These are phyloP conservation scores for Trachemys scripta DNA, from an alignment of 2,113 vertebrate genomes.

Conservation along the genomic window DNA sequence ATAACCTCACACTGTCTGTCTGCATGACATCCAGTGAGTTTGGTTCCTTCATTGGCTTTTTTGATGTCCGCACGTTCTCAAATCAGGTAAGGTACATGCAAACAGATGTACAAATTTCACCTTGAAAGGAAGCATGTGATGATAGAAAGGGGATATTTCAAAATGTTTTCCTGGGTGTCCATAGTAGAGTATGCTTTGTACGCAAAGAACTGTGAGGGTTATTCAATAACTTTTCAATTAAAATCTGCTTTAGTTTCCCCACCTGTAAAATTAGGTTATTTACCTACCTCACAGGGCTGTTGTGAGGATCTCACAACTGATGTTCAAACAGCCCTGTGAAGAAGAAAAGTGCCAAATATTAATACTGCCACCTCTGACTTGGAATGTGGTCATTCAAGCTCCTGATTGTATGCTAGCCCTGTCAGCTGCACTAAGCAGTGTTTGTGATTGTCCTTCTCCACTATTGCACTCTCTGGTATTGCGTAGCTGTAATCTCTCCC, in stretches of 20 bases:
- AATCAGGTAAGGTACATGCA: conserved; percentile 84
- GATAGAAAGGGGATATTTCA: not conserved
- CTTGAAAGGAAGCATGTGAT: not conserved
- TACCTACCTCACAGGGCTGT: not conserved
- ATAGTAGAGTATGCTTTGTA: not conserved
- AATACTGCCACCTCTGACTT: not conserved
- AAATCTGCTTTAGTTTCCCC: not conserved
- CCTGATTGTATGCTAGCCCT: not conserved
- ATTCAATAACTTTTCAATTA: not conserved
- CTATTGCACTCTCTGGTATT: not conserved
- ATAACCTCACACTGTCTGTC: conserved; percentile 91
- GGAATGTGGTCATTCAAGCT: not conserved
- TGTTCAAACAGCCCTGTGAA: not conserved
- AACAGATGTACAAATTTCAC: not conserved
- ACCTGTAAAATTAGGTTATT: not conserved
- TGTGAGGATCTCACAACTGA: not conserved
- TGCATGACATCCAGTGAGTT: conserved; percentile 84
- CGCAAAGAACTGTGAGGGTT: not conserved
- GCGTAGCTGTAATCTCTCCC: too few species aligned
- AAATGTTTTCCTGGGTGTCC: not conserved
- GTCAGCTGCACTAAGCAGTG: not conserved
- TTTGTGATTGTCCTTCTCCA: not conserved
- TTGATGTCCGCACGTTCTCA: conserved; percentile 91
- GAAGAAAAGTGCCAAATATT: not conserved
- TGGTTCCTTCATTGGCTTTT: conserved; percentile 88